Percentiles rank a stretch among this genome's conserved stretches.
These are phyloP conservation scores for Oreochromis grahami DNA, from an alignment of 2,797 vertebrate genomes.

Conservation along the genomic window DNA sequence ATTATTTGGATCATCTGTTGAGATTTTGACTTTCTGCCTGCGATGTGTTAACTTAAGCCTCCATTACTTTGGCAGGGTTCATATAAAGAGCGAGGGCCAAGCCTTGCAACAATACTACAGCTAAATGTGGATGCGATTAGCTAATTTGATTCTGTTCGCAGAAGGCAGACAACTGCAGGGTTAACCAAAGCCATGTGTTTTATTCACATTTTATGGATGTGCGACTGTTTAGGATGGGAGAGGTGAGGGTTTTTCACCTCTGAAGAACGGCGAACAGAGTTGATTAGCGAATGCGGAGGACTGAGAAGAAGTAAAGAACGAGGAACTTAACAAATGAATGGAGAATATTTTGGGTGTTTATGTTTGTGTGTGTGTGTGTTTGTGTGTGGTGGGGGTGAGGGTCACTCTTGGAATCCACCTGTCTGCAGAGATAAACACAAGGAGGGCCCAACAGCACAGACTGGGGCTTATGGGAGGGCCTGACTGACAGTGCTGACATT, in stretches of 20 bases:
- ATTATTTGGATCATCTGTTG: not conserved
- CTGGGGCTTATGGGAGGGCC: conserved; percentile 52
- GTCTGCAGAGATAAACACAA: conserved; percentile 70
- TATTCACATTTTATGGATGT: not conserved
- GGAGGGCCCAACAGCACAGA: conserved; percentile 52
- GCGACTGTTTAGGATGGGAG: not conserved
- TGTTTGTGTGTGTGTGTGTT: not conserved
- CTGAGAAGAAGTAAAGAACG: conserved; percentile 5
- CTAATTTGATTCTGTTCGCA: not conserved
- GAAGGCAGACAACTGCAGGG: not conserved
- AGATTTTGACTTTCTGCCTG: not conserved
- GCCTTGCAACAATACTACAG: not conserved
- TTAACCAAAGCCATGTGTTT: not conserved
- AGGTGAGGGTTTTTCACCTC: not conserved
- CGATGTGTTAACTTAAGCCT: not conserved
- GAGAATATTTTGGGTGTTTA: not conserved
- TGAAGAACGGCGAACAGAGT: not conserved
- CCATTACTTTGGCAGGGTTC: not conserved
- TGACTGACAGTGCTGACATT: conserved; percentile 80
- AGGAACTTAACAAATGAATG: conserved; percentile 7
- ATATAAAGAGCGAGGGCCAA: not conserved
- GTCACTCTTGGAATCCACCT: conserved; percentile 48
- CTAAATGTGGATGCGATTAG: not conserved
- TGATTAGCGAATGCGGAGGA: not conserved
- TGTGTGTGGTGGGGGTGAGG: not conserved